A percentile compares a stretch with the other conserved stretches of the same genome.
Evolutionary conservation across 1,140 invertebrate species (phyloP).

Genomic region (Pantala flavescens): DNA sequence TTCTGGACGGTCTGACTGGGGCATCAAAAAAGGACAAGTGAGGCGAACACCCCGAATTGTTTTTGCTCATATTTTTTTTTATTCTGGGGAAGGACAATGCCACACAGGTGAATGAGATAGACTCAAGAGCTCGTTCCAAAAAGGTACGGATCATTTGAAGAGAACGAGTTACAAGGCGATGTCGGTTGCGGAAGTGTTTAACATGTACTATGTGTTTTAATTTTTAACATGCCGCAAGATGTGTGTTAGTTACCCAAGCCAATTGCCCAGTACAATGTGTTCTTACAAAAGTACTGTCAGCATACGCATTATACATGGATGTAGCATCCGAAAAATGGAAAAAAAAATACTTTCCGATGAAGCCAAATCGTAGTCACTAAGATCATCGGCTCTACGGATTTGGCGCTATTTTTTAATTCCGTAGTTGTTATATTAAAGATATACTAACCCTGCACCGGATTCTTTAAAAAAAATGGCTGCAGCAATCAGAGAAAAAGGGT

Average conservation of each 20-base stretch:
- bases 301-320: slow-evolving; percentile 2
- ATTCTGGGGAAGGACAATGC: neutral
- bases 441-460: neutral
- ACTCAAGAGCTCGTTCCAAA: neutral
- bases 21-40: neutral
- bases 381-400: neutral
- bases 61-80: neutral
- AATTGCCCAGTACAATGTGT: slow-evolving; percentile 4
- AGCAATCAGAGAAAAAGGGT: neutral
- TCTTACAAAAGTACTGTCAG: neutral
- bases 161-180: too few species aligned
- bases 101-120: neutral
- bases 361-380: neutral
- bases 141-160: too few species aligned
- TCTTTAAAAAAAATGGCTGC: neutral
- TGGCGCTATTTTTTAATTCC: neutral
- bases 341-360: neutral
- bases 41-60: neutral
- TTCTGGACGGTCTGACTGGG: neutral
- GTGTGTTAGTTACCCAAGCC: slow-evolving; percentile 7
- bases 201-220: neutral
- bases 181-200: neutral
- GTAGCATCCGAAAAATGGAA: too few species aligned
- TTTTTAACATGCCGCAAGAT: neutral
- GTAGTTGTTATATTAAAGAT: neutral